These are phyloP conservation scores for Eutolmus rufibarbis DNA, from an alignment of 2,888 invertebrate species.

Conservation along the genomic window DNA sequence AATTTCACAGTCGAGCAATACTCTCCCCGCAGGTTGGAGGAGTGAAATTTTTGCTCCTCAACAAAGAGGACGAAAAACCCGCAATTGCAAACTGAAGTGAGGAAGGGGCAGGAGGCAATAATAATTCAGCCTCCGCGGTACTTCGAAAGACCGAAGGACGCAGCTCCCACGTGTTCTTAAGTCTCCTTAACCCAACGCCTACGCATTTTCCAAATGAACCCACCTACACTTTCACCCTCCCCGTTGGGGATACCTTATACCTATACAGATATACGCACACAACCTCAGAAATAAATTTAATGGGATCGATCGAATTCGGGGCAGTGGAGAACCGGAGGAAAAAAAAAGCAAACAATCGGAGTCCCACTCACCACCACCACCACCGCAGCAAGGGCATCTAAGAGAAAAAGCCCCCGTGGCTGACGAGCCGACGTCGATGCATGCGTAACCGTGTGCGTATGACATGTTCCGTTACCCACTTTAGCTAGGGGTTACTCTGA, in stretches of 20 bases:
- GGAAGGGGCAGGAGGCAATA: neutral
- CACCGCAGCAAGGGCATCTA: neutral
- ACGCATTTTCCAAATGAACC: neutral
- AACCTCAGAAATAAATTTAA: neutral
- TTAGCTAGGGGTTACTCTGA: slow-evolving; percentile 46
- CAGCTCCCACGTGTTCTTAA: slow-evolving; percentile 5
- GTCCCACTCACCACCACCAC: neutral
- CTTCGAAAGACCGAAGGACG: neutral
- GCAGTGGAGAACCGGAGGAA: slow-evolving; percentile 5
- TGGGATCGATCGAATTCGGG: slow-evolving; percentile 44
- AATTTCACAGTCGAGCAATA: neutral
- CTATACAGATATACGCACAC: neutral
- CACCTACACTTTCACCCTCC: neutral
- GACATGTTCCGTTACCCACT: slow-evolving; percentile 33
- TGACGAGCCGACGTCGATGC: neutral
- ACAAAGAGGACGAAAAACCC: neutral
- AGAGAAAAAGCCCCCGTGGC: neutral
- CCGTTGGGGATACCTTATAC: neutral
- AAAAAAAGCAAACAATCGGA: neutral
- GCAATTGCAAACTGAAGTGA: neutral
- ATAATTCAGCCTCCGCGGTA: neutral
- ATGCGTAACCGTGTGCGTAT: slow-evolving; percentile 16
- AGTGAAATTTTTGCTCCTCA: neutral
- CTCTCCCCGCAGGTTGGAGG: neutral
- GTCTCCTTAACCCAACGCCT: neutral